Conservation (phyloP, 2,888 invertebrate genomes). For the Pelosia muscerda region DNA sequence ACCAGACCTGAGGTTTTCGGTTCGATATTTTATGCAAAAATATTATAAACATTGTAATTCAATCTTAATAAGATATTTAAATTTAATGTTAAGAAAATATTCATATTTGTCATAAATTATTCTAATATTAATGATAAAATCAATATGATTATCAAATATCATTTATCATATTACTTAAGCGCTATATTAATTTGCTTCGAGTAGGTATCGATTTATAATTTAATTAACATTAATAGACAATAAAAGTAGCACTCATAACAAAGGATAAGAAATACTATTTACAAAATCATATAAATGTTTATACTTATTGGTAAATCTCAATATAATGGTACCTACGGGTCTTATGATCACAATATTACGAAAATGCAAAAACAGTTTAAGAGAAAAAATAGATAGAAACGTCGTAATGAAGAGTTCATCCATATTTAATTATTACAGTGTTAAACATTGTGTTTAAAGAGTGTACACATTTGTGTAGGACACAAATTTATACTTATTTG, state of each 20-base stretch:
- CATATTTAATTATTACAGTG: constrained; percentile 15
- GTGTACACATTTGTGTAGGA: constrained; percentile 40
- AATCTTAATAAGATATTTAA: not conserved
- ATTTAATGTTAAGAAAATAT: not conserved
- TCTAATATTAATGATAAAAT: constrained; percentile 11
- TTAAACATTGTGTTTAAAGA: constrained; percentile 27
- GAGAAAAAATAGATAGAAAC: constrained; percentile 30
- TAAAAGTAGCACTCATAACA: not conserved
- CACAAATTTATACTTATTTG: constrained; percentile 46
- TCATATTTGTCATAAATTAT: not conserved
- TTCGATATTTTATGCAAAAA: not conserved
- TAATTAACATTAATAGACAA: not conserved
- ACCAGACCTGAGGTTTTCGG: not conserved
- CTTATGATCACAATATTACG: not conserved
- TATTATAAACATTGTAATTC: not conserved
- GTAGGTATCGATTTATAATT: not conserved
- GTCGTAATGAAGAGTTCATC: constrained; percentile 22
- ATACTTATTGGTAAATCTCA: not conserved
- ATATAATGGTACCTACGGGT: not conserved
- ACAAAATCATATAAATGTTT: no score
- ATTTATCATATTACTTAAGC: constrained; percentile 16
- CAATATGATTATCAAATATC: constrained; percentile 16
- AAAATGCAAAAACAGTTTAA: not conserved
- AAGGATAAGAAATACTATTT: not conserved
- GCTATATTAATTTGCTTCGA: not conserved